A percentile compares a stretch with the other conserved stretches of the same genome.
phyloP scores from a whole-genome alignment of 1,140 invertebrate species.

The Carcinoscorpius rotundicauda region DNA sequence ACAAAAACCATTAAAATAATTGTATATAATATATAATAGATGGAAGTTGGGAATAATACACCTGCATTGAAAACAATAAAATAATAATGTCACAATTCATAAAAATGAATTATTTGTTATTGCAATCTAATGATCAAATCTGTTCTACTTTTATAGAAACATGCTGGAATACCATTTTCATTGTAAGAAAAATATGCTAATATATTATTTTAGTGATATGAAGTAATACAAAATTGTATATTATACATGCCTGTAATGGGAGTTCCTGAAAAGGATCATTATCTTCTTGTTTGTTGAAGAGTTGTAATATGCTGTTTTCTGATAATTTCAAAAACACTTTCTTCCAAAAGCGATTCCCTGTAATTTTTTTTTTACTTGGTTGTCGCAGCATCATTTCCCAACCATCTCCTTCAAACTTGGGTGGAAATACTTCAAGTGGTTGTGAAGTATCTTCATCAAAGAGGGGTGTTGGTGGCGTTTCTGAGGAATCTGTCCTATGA shows the following conservation, averaged over 20 bases:
- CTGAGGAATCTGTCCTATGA: slow-evolving; percentile 20
- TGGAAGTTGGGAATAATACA: too few relatives aligned
- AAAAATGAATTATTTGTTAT: too few relatives aligned
- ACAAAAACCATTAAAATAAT: too few relatives aligned
- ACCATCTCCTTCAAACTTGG: slow-evolving; percentile 62
- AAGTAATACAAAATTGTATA: too few relatives aligned
- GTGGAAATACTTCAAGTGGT: slow-evolving; percentile 81
- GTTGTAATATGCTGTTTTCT: slow-evolving; percentile 69
- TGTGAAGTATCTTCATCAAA: slow-evolving; percentile 90
- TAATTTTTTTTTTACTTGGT: slow-evolving; percentile 97
- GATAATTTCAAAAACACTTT: slow-evolving; percentile 79
- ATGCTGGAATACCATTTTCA: too few relatives aligned
- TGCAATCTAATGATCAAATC: too few relatives aligned
- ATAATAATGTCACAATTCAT: too few relatives aligned
- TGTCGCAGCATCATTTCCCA: slow-evolving; percentile 96
- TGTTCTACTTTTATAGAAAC: too few relatives aligned
- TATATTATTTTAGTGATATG: too few relatives aligned
- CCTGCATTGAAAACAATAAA: too few relatives aligned
- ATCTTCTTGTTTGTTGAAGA: slow-evolving; percentile 70
- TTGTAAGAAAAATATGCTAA: too few relatives aligned
- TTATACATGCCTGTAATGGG: slow-evolving; percentile 56
- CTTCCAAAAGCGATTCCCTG: slow-evolving; percentile 90
- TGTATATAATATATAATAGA: too few relatives aligned
- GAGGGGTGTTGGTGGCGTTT: slow-evolving; percentile 45
- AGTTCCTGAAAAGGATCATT: slow-evolving; percentile 56